Conservation (phyloP, 2,113 vertebrate genomes). For the Chlorodrepanis virens region DNA sequence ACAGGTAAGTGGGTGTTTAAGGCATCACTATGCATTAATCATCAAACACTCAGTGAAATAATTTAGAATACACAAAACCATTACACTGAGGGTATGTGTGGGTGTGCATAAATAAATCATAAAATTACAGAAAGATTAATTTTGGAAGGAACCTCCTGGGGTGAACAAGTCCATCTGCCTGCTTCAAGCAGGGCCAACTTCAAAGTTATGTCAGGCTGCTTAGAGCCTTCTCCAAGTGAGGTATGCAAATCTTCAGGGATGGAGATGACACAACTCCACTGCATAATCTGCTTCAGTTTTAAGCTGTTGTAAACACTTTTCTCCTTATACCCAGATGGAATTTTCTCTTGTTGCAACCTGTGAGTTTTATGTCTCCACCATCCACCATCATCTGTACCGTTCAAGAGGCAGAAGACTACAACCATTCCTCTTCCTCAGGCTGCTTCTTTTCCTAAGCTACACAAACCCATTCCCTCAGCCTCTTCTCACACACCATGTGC, state of each 20-base stretch:
- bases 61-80: not conserved
- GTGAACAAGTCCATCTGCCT: not conserved
- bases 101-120: slow-evolving; percentile 21
- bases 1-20: not conserved
- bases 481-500: not conserved
- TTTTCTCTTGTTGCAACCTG: not conserved
- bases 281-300: not conserved
- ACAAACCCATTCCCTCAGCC: not conserved
- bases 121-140: not conserved
- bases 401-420: not conserved
- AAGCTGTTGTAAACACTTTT: not conserved
- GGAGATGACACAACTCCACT: not conserved
- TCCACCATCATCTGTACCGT: not conserved
- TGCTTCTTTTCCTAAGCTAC: not conserved
- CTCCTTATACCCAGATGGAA: not conserved
- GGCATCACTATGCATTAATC: not conserved
- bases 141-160: not conserved
- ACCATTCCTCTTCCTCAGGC: not conserved
- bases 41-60: not conserved
- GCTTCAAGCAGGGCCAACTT: not conserved
- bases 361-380: not conserved
- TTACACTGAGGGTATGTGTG: not conserved
- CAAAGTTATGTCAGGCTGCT: not conserved
- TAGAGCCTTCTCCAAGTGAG: not conserved
- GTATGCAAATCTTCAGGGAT: not conserved